Conservation (phyloP, 2,888 invertebrate genomes). For the Lithophane ornitopus region DNA sequence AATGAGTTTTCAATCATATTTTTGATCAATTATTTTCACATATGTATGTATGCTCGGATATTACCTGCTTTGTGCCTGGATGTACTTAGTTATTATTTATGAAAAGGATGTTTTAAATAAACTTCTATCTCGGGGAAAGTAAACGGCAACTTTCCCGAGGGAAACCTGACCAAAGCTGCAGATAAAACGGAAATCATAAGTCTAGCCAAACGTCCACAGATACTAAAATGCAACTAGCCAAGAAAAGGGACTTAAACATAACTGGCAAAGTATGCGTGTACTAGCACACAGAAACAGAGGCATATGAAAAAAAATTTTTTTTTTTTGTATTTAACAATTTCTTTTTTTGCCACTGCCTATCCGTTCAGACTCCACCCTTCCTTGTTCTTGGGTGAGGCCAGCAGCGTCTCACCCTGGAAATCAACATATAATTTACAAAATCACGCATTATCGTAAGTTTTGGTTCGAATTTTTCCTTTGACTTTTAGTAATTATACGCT, state of each 20-base stretch:
- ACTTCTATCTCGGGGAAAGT: background rate
- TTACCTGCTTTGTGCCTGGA: background rate
- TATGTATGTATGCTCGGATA: background rate
- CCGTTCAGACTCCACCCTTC: too few relatives aligned
- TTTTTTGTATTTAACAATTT: too few relatives aligned
- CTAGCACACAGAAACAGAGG: too few relatives aligned
- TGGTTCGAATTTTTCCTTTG: background rate
- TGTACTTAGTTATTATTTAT: background rate
- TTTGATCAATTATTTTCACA: too few relatives aligned
- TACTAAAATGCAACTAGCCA: background rate
- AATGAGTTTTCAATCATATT: background rate
- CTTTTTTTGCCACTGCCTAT: too few relatives aligned
- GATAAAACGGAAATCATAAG: background rate
- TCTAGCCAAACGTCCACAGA: background rate
- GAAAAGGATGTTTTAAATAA: conserved; percentile 2
- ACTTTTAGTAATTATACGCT: background rate
- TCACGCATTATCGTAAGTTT: background rate
- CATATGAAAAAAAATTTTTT: too few relatives aligned
- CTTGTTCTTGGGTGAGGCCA: background rate
- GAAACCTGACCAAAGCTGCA: background rate
- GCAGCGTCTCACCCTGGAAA: background rate
- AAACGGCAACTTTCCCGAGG: background rate
- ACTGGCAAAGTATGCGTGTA: background rate
- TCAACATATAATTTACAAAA: background rate
- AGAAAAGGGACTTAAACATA: background rate